These are phyloP conservation scores for Cyclophora albipunctata DNA, from an alignment of 2,888 invertebrate species.

Conservation along the genomic window DNA sequence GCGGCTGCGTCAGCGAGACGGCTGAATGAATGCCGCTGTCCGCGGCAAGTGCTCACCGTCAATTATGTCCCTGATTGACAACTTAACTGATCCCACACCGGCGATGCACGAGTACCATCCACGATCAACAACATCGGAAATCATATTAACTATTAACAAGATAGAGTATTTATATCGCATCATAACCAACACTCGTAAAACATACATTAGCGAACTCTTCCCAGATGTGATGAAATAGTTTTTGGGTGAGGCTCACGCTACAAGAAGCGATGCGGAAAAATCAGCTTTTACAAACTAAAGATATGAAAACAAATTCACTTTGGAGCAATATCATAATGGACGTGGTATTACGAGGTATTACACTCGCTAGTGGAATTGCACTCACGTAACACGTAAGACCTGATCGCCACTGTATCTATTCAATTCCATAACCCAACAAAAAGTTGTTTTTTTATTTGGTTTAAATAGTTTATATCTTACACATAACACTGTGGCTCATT, in stretches of 20 bases:
- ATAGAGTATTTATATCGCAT: too few relatives aligned
- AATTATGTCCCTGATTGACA: conserved; percentile 58
- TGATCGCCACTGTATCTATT: conserved; percentile 45
- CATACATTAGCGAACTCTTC: too few relatives aligned
- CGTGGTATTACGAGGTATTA: conserved; percentile 53
- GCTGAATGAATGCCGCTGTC: conserved; percentile 36
- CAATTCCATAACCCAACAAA: conserved; percentile 20
- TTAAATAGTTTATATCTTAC: too few relatives aligned
- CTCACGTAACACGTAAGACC: conserved; percentile 40
- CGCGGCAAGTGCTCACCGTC: conserved; percentile 48
- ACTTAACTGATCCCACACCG: conserved; percentile 39
- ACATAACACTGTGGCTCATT: too few relatives aligned
- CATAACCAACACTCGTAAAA: too few relatives aligned
- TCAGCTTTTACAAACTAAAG: conserved; percentile 43
- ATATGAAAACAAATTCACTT: conserved; percentile 66
- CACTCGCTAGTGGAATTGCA: conserved; percentile 45
- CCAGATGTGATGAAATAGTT: too few relatives aligned
- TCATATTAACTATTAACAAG: too few relatives aligned
- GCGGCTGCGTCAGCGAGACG: conserved; percentile 48
- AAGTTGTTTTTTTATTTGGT: too few relatives aligned
- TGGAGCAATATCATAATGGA: conserved; percentile 73
- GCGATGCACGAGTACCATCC: conserved; percentile 19
- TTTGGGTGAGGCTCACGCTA: conserved; percentile 31
- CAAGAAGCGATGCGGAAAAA: conserved; percentile 45
- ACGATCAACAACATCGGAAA: too few relatives aligned